phyloP scores from a whole-genome alignment of 2,797 vertebrate species.

The Hippopotamyrus pictus region DNA sequence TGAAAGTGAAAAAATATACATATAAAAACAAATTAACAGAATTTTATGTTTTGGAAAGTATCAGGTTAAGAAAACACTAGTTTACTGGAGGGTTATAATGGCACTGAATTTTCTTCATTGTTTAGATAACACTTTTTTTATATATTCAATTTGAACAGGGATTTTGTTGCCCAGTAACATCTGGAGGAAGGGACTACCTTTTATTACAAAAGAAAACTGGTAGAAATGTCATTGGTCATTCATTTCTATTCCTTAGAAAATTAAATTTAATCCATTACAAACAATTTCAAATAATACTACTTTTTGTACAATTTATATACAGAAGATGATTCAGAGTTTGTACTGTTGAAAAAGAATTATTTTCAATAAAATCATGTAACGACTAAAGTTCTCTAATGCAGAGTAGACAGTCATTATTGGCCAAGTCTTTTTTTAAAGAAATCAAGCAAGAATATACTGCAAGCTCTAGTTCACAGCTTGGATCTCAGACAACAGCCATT shows the following conservation, averaged over 20 bases:
- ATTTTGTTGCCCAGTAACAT: neutral
- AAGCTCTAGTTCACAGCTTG: neutral
- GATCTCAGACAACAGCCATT: neutral
- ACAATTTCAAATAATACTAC: conserved; percentile 4
- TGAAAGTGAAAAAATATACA: conserved; percentile 30
- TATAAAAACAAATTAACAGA: conserved; percentile 15
- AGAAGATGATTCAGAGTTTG: conserved; percentile 1
- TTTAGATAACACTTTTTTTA: conserved; percentile 18
- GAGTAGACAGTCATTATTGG: neutral
- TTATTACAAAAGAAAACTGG: conserved; percentile 26
- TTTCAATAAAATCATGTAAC: neutral
- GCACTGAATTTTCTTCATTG: conserved; percentile 45
- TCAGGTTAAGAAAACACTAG: neutral
- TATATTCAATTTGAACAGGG: conserved; percentile 15
- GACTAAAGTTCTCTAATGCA: neutral
- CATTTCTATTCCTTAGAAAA: conserved; percentile 1
- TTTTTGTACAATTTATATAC: neutral
- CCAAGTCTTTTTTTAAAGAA: neutral
- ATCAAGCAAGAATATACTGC: conserved; percentile 2
- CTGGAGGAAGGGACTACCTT: neutral
- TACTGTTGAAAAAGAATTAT: neutral
- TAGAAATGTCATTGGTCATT: conserved; percentile 9
- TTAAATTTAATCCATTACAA: neutral
- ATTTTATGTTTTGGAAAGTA: neutral
- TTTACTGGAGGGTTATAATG: conserved; percentile 30